These are phyloP conservation scores for Autographa gamma DNA, from an alignment of 2,888 invertebrate species.

Conservation along the genomic window DNA sequence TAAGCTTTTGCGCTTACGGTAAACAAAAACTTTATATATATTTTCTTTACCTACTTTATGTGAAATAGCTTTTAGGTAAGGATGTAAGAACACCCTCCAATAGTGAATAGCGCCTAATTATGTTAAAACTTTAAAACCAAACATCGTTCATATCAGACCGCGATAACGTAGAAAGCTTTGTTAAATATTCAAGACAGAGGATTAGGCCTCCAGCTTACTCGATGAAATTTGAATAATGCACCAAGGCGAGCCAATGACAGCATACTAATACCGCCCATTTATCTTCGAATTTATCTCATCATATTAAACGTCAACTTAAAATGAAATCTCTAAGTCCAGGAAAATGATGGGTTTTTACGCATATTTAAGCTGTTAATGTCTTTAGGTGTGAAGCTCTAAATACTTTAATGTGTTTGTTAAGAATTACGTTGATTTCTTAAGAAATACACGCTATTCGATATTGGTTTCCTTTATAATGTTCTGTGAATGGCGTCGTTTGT, in stretches of 20 bases:
- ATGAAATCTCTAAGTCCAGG: conserved; percentile 62
- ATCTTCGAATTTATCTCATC: conserved; percentile 75
- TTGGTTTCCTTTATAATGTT: background rate
- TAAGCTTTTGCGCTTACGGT: too few relatives aligned
- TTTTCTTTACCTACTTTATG: too few relatives aligned
- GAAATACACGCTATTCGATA: background rate
- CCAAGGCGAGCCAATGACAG: conserved; percentile 64
- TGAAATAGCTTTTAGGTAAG: conserved; percentile 15
- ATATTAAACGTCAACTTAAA: conserved; percentile 75
- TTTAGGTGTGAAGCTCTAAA: background rate
- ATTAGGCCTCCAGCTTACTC: conserved; percentile 71
- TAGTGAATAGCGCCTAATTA: conserved; percentile 34
- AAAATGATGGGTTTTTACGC: conserved; percentile 15
- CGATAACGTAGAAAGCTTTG: conserved; percentile 58
- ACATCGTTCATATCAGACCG: conserved; percentile 38
- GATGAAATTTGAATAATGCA: conserved; percentile 80
- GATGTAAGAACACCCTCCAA: conserved; percentile 23
- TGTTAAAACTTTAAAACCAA: conserved; percentile 30
- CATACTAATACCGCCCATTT: conserved; percentile 70
- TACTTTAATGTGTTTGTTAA: background rate
- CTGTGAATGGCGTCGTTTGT: background rate
- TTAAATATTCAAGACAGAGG: conserved; percentile 66
- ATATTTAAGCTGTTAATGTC: background rate
- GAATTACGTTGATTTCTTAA: background rate
- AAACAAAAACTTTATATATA: too few relatives aligned